These are phyloP conservation scores for Oncorhynchus keta DNA, from an alignment of 2,113 vertebrate genomes.

Conservation along the genomic window DNA sequence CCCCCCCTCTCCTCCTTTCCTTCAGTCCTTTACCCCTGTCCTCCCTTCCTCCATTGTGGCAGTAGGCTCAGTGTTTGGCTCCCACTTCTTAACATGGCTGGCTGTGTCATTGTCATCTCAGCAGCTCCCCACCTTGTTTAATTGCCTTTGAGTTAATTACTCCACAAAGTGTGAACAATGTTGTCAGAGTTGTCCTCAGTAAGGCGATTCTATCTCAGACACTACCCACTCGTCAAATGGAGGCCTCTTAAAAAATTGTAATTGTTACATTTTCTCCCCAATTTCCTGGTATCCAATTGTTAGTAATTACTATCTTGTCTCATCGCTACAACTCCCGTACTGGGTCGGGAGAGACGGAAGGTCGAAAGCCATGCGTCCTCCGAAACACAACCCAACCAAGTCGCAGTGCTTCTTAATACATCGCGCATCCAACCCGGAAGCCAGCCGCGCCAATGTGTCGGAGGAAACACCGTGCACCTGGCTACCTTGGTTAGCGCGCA, in stretches of 20 bases:
- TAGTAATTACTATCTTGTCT: too few species aligned
- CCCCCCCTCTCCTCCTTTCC: not conserved
- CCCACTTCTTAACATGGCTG: conserved; percentile 42
- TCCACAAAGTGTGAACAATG: conserved; percentile 73
- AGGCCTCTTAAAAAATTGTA: conserved; percentile 17
- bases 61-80: conserved; percentile 28
- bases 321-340: too few species aligned
- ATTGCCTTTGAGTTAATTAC: conserved; percentile 76
- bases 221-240: conserved; percentile 56
- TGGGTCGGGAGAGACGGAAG: too few species aligned
- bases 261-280: too few species aligned
- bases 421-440: too few species aligned
- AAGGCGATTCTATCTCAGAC: conserved; percentile 42
- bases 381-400: too few species aligned
- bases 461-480: too few species aligned
- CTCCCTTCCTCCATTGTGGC: not conserved
- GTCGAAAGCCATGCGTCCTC: too few species aligned
- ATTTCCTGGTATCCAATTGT: too few species aligned
- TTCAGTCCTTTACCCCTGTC: not conserved
- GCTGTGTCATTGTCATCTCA: conserved; percentile 56
- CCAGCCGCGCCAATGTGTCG: too few species aligned
- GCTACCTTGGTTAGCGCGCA: too few species aligned
- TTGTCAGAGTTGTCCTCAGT: conserved; percentile 68
- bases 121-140: conserved; percentile 71
- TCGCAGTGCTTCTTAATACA: too few species aligned